These are phyloP conservation scores for Adrianichthys oophorus DNA, from an alignment of 2,797 vertebrate species.

Conservation along the genomic window DNA sequence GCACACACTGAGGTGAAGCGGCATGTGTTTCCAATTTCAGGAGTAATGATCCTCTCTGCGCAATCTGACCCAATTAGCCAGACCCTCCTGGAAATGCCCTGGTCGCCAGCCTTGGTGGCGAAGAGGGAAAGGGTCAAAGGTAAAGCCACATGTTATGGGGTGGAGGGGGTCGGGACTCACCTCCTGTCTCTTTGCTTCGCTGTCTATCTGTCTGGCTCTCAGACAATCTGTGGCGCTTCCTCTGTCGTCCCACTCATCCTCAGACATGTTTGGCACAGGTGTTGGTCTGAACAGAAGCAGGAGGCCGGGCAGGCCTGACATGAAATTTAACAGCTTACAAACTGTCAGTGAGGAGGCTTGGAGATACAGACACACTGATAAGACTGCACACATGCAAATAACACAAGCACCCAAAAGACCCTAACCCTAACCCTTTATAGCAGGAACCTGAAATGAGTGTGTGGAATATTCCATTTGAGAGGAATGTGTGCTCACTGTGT, in stretches of 20 bases:
- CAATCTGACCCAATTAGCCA: constrained; percentile 77
- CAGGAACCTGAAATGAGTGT: constrained; percentile 47
- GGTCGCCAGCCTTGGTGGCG: constrained; percentile 54
- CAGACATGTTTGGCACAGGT: constrained; percentile 49
- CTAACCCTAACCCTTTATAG: constrained; percentile 25
- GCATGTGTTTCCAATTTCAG: constrained; percentile 78
- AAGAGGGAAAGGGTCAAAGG: constrained; percentile 68
- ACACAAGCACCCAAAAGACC: constrained; percentile 56
- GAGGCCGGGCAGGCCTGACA: constrained; percentile 45
- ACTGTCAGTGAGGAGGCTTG: constrained; percentile 55
- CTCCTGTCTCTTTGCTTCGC: constrained; percentile 22
- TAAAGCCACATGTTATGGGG: constrained; percentile 33
- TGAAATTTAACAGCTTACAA: constrained; percentile 59
- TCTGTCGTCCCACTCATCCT: constrained; percentile 18
- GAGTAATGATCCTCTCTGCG: constrained; percentile 58
- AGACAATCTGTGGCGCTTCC: constrained; percentile 18
- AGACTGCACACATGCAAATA: constrained; percentile 44
- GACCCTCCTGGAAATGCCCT: constrained; percentile 67
- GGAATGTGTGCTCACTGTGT: constrained; percentile 46
- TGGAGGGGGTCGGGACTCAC: constrained; percentile 19
- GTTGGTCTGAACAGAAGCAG: constrained; percentile 40
- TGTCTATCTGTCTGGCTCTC: constrained; percentile 13
- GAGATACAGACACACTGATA: constrained; percentile 13
- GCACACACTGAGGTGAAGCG: constrained; percentile 29
- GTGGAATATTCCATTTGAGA: constrained; percentile 67